Conservation (phyloP, 2,888 invertebrate species). For the Rotaria magnacalcarata region DNA sequence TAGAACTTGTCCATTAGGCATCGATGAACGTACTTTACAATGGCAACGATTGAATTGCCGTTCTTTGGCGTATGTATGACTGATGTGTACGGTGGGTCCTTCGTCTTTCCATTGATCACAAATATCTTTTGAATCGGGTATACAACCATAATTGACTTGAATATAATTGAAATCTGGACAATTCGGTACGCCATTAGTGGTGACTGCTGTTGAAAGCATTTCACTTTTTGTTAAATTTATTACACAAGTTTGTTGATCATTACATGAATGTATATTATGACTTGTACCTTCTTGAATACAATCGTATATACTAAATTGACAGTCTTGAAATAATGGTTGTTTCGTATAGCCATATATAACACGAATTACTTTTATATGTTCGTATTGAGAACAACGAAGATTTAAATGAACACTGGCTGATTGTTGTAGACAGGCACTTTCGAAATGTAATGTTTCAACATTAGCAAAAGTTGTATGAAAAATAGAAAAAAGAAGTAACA, state of each 20-base stretch:
- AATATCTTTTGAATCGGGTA: constrained; percentile 11
- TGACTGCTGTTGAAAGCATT: not conserved
- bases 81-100: not conserved
- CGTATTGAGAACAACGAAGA: not conserved
- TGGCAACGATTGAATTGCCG: not conserved
- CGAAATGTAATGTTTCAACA: constrained; percentile 36
- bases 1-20: constrained; percentile 21
- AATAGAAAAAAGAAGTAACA: not conserved
- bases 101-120: constrained; percentile 25
- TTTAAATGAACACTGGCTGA: not conserved
- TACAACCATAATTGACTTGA: constrained; percentile 28
- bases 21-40: constrained; percentile 33
- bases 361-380: constrained; percentile 8
- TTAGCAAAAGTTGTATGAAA: not conserved
- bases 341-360: constrained; percentile 28
- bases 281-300: constrained; percentile 30
- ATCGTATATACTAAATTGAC: constrained; percentile 26
- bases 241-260: not conserved
- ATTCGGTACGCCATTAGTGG: not conserved
- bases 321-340: not conserved
- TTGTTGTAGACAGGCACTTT: not conserved
- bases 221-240: constrained; percentile 24
- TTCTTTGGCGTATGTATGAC: not conserved
- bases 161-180: constrained; percentile 29
- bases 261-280: not conserved